Evolutionary conservation across 2,113 vertebrate species (phyloP).

Genomic region (Aythya baeri): DNA sequence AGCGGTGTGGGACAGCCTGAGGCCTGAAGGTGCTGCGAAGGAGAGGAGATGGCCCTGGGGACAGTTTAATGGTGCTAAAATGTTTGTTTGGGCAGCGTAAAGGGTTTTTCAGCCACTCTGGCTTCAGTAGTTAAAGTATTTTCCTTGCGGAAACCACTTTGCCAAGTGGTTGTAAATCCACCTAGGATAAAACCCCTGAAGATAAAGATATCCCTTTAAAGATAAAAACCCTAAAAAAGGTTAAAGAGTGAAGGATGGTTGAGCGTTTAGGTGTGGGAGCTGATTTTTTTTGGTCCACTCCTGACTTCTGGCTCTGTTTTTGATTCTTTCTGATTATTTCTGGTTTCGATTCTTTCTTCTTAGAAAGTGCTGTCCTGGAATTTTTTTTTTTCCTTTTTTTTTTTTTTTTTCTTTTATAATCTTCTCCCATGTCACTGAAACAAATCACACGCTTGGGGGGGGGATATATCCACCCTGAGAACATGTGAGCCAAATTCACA

Average conservation of each 20-base stretch:
- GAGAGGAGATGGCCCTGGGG: background rate
- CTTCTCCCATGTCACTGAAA: background rate
- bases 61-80: background rate
- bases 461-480: too few relatives aligned
- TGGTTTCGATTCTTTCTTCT: background rate
- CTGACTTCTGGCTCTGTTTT: background rate
- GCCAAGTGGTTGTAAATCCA: too few relatives aligned
- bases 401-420: background rate
- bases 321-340: too few relatives aligned
- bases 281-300: fast-evolving
- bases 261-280: too few relatives aligned
- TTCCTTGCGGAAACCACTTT: too few relatives aligned
- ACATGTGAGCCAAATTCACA: fast-evolving
- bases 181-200: too few relatives aligned
- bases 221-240: background rate
- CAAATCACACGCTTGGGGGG: background rate
- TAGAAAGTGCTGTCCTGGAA: background rate
- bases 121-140: background rate
- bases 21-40: background rate
- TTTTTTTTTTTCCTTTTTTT: background rate
- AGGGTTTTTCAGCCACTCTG: background rate
- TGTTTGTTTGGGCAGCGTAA: background rate
- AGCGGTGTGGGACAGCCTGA: background rate
- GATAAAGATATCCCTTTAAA: too few relatives aligned
- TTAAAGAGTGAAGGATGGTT: background rate